Percentiles rank a stretch among this genome's conserved stretches.
Evolutionary conservation across 2,888 invertebrate species (phyloP).

Genomic region (Megastigmus dorsalis): DNA sequence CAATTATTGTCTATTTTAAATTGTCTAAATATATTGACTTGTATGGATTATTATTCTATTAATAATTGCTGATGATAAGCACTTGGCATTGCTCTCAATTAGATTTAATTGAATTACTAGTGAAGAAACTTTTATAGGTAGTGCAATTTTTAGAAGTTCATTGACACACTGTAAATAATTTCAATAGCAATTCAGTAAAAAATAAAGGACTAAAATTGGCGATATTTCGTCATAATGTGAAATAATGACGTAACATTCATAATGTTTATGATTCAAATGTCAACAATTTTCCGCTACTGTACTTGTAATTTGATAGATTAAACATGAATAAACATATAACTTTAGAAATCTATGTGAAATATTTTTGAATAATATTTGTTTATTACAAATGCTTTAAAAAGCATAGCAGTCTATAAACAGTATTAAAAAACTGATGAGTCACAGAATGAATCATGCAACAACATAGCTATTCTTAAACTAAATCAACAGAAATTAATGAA

Average conservation of each 20-base stretch:
- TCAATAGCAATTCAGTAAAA: no score
- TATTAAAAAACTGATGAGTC: constrained; percentile 35
- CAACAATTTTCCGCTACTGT: no score
- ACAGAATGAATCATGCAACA: constrained; percentile 11
- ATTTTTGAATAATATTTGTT: constrained; percentile 16
- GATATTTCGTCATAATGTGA: constrained; percentile 40
- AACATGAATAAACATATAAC: no score
- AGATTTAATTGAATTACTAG: neutral
- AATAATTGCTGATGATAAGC: constrained; percentile 33
- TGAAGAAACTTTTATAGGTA: neutral
- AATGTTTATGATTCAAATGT: neutral
- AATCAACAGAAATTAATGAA: constrained; percentile 8
- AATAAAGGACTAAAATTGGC: neutral
- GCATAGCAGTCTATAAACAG: constrained; percentile 9
- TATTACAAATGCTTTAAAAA: constrained; percentile 11
- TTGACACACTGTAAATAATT: neutral
- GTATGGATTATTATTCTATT: constrained; percentile 1
- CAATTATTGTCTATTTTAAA: no score
- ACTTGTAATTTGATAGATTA: no score
- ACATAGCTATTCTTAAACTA: constrained; percentile 1
- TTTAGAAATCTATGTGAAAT: no score
- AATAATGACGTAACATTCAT: constrained; percentile 20
- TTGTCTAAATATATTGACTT: no score
- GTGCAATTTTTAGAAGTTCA: neutral
- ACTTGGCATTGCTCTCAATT: neutral